Base-by-base conservation (phyloP, 92 coral and sea anemone genomes). In the Phenganax stokvisi region DNA sequence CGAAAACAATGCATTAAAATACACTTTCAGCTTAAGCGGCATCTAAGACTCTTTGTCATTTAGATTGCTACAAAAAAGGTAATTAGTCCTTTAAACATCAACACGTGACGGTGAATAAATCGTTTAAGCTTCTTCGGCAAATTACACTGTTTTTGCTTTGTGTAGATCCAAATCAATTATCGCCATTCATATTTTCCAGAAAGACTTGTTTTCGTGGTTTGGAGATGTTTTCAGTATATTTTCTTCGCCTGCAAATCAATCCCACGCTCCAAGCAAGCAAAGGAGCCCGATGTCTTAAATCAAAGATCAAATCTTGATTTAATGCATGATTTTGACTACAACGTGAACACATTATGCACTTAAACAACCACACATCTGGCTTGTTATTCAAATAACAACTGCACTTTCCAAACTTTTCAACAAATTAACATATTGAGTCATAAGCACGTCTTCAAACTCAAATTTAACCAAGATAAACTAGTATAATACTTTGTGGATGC, bases 291-390 rank as follows among this genome's bases (percentile, higher is more conserved):
- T 61, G n/a, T 17, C n/a, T 28, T 61, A 17, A 15, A 61, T 61
- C 25, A 61, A 61, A 61, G 67, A 61, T 13, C 67, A 17, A 61
- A 61, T 61, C 67, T 61, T 61, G 67, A 37, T 13, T 15, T 7
- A 1, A 61, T 15, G 67, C 0, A 17, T 61, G 67, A 13, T 64
- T 17, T 44, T 12, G 8, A 17, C 67, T 61, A 1, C 13, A 12
- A 64, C 70, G 70, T 64, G 70, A 64, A 20, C 31, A 64, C 31
- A 10, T n/a, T 64, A 64, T 64, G 70, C 37, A 64, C 27, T 20
- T 64, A 44, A 64, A 30, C 31, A 64, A 6, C 27, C 70, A 64
- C 47, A 20, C 70, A 28, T 20, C 47, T 64, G 70, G 37, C 70
- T 9, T 7, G 70, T 64, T 64, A 64, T 64, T n/a, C 70, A 3